phyloP scores from a whole-genome alignment of 2,113 vertebrate species.

The Labrus mixtus region DNA sequence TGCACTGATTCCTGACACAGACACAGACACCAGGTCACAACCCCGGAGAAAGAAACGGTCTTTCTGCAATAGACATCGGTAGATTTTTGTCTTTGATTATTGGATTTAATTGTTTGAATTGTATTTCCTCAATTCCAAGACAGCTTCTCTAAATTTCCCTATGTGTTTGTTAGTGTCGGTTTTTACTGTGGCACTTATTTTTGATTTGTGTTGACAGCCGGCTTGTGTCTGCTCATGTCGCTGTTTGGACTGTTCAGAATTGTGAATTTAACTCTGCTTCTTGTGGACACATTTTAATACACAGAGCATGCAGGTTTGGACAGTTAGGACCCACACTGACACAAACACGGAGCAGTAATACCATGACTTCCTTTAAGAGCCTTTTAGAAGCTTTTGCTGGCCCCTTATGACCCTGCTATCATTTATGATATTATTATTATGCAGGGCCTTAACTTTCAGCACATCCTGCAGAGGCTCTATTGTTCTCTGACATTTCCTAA shows the following conservation, averaged over 20 bases:
- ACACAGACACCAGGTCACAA: conserved; percentile 48
- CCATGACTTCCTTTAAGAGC: background rate
- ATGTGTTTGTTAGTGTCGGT: conserved; percentile 25
- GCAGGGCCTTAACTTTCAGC: background rate
- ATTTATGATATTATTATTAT: background rate
- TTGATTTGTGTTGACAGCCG: conserved; percentile 32
- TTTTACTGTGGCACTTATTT: conserved; percentile 39
- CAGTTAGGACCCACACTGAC: conserved; percentile 15
- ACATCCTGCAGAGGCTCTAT: background rate
- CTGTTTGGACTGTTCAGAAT: conserved; percentile 54
- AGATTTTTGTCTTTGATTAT: background rate
- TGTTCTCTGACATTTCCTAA: conserved; percentile 17
- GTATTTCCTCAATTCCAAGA: background rate
- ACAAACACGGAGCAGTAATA: background rate
- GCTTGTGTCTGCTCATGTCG: conserved; percentile 34
- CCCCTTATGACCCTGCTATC: conserved; percentile 5
- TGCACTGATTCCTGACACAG: conserved; percentile 48
- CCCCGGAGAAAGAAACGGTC: conserved; percentile 23
- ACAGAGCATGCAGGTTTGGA: conserved; percentile 31
- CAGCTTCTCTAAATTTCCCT: background rate
- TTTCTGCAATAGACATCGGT: background rate
- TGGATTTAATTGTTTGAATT: too few species aligned
- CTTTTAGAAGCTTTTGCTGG: background rate
- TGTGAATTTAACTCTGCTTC: conserved; percentile 52
- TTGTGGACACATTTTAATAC: conserved; percentile 49